Evolutionary conservation across 2,113 vertebrate genomes (phyloP).

Genomic region (Lota lota): DNA sequence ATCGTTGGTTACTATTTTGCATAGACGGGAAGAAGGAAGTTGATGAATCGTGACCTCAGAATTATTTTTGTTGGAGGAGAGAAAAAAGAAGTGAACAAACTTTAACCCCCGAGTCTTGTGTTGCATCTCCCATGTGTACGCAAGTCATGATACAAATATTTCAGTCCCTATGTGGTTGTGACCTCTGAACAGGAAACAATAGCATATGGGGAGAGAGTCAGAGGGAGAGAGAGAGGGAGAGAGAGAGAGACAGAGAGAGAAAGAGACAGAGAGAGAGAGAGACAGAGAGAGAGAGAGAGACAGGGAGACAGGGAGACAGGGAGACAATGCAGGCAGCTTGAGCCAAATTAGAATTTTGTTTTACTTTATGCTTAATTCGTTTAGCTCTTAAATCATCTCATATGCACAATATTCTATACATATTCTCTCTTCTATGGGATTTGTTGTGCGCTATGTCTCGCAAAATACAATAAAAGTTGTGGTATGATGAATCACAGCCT

Average conservation of each 20-base stretch:
- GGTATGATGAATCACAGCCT: too few species aligned
- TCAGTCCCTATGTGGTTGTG: constrained; percentile 18
- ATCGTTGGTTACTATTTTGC: constrained; percentile 30
- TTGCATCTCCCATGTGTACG: constrained; percentile 53
- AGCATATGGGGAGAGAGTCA: constrained; percentile 8
- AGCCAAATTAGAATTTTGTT: background rate
- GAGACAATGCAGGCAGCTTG: too few species aligned
- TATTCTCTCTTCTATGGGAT: too few species aligned
- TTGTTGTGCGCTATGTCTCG: too few species aligned
- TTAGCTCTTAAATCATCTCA: constrained; percentile 10
- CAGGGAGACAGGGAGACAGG: too few species aligned
- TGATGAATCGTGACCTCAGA: constrained; percentile 53
- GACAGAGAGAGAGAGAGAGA: too few species aligned
- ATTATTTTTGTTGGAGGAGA: constrained; percentile 50
- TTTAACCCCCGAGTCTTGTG: constrained; percentile 45
- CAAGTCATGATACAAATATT: constrained; percentile 57
- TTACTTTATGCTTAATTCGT: background rate
- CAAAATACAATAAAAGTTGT: too few species aligned
- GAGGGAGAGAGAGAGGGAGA: background rate
- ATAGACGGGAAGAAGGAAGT: constrained; percentile 37
- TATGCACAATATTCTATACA: too few species aligned
- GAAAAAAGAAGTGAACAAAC: constrained; percentile 39
- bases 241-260: too few species aligned
- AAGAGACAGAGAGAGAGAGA: too few species aligned
- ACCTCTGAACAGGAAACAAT: constrained; percentile 44